phyloP scores from a whole-genome alignment of 2,888 invertebrate species.

The Lasioglossum figueresi region DNA sequence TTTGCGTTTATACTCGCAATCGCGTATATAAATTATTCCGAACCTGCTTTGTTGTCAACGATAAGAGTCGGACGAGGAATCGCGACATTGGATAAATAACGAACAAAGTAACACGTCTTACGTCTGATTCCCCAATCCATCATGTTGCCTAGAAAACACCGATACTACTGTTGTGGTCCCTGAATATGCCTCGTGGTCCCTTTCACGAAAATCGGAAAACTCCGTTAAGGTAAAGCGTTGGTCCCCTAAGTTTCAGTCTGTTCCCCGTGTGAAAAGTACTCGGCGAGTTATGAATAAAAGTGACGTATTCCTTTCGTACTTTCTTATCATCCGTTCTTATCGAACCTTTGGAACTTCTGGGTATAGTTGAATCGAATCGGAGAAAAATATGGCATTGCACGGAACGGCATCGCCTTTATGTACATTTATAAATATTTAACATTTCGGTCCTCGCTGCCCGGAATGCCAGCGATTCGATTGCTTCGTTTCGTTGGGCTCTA shows the following conservation, averaged over 20 bases:
- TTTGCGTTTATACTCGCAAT: background rate
- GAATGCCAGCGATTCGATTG: background rate
- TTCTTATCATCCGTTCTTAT: background rate
- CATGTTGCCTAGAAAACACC: slow-evolving; percentile 84
- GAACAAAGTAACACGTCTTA: slow-evolving; percentile 83
- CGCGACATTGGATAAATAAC: background rate
- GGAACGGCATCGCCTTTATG: background rate
- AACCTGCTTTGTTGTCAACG: background rate
- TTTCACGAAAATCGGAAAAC: slow-evolving; percentile 9
- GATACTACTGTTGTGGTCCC: slow-evolving; percentile 28
- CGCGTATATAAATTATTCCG: background rate
- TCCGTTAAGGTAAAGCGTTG: slow-evolving; percentile 27
- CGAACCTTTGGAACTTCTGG: background rate
- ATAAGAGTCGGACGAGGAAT: background rate
- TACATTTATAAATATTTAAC: background rate
- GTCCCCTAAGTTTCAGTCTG: slow-evolving; percentile 25
- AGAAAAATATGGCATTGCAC: background rate
- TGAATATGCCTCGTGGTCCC: slow-evolving; percentile 30
- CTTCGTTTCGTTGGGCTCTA: background rate
- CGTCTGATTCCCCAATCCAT: slow-evolving; percentile 91
- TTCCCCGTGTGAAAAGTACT: background rate
- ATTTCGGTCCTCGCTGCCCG: background rate
- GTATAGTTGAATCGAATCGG: background rate
- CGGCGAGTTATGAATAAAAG: background rate
- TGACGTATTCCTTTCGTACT: background rate